Conservation (phyloP, 2,797 vertebrate genomes). For the Acridotheres tristis region DNA sequence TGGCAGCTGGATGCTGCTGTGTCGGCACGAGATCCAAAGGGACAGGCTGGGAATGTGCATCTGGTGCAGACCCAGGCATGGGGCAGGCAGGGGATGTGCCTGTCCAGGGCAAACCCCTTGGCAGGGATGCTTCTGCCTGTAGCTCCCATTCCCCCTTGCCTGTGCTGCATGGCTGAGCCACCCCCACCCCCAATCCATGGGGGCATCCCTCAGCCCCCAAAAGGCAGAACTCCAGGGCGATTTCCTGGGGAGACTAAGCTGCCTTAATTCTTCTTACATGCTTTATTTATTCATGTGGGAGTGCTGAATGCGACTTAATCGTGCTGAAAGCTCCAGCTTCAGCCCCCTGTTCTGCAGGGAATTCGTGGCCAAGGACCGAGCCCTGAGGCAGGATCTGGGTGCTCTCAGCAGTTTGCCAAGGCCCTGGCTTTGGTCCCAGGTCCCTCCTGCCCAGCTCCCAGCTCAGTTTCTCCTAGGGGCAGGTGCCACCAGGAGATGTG, state of each 20-base stretch:
- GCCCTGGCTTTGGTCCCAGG: neutral
- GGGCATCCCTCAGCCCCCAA: slow-evolving; percentile 6
- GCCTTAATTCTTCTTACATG: slow-evolving; percentile 61
- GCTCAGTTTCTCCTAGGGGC: neutral
- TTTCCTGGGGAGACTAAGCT: slow-evolving; percentile 36
- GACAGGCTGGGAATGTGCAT: neutral
- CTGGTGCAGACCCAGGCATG: neutral
- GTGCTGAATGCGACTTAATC: neutral
- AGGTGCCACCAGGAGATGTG: neutral
- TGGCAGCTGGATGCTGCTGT: neutral
- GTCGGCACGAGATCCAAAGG: fast-evolving
- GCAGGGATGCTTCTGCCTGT: neutral
- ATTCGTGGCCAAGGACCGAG: fast-evolving
- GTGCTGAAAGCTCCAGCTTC: neutral
- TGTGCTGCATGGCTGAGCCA: neutral
- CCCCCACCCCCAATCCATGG: neutral
- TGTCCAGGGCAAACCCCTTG: neutral
- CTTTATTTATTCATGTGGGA: slow-evolving; percentile 60
- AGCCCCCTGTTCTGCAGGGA: neutral
- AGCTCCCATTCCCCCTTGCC: neutral
- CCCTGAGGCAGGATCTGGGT: fast-evolving
- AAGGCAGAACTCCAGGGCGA: slow-evolving; percentile 12
- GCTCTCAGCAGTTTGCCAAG: neutral
- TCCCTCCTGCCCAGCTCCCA: neutral
- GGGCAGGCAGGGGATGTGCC: neutral